Conservation (phyloP, 2,888 invertebrate genomes). For the Spatulosminthurus flaviceps region DNA sequence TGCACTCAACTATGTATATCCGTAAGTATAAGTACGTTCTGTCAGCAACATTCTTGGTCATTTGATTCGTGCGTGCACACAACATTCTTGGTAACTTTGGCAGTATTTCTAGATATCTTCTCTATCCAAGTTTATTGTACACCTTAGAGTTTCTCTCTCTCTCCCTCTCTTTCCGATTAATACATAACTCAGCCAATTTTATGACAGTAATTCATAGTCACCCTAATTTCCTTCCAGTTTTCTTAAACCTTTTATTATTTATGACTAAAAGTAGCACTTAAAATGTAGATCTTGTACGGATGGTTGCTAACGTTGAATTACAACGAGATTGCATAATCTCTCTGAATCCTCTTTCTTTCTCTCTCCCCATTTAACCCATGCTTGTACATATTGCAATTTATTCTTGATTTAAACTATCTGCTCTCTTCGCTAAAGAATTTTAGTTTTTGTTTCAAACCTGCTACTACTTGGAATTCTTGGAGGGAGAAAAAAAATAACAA, state of each 20-base stretch:
- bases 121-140: background rate
- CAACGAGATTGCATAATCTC: background rate
- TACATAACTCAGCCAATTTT: background rate
- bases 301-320: background rate
- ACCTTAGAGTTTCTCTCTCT: no score
- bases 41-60: constrained; percentile 1
- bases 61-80: background rate
- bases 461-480: background rate
- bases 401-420: no score
- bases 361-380: no score
- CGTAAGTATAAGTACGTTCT: background rate
- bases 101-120: constrained; percentile 5
- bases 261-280: constrained; percentile 4
- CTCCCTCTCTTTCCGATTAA: background rate
- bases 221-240: constrained; percentile 11
- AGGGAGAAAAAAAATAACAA: background rate
- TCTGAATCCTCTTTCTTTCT: no score
- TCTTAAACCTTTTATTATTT: constrained; percentile 3
- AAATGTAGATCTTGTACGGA: constrained; percentile 1
- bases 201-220: constrained; percentile 2
- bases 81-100: background rate
- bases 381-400: no score
- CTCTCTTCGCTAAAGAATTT: background rate
- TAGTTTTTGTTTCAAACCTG: background rate
- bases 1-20: no score